Evolutionary conservation across 2,888 invertebrate genomes (phyloP).

Genomic region (Drosophila anomelani): DNA sequence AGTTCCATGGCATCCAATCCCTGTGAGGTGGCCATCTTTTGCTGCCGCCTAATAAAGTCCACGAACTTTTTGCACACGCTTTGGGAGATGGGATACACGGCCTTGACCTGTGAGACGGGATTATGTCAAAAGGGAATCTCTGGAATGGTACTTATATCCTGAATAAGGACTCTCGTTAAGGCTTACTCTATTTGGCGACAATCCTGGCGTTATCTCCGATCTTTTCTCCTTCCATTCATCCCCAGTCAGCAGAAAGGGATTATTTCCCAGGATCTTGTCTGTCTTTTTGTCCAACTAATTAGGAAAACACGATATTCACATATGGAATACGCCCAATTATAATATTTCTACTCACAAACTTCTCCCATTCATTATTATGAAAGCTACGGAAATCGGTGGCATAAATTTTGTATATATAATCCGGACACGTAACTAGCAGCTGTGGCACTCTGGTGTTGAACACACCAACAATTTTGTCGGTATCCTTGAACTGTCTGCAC

Average conservation of each 20-base stretch:
- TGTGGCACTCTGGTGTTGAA: conserved; percentile 81
- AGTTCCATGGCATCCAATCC: conserved; percentile 84
- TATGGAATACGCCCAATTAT: not conserved
- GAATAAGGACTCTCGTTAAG: not conserved
- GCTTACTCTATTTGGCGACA: conserved; percentile 85
- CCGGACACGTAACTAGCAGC: conserved; percentile 82
- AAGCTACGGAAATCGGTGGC: conserved; percentile 84
- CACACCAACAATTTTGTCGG: conserved; percentile 83
- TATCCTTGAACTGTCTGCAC: conserved; percentile 51
- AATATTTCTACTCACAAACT: conserved; percentile 62
- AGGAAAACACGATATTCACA: not conserved
- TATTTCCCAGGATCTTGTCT: conserved; percentile 85
- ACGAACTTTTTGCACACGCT: conserved; percentile 84
- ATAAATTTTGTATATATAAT: conserved; percentile 81
- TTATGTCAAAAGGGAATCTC: not conserved
- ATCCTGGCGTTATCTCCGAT: conserved; percentile 85
- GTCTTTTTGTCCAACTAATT: conserved; percentile 77
- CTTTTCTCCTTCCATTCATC: conserved; percentile 85
- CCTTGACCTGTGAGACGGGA: conserved; percentile 75
- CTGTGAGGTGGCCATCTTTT: conserved; percentile 64
- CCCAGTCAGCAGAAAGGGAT: conserved; percentile 85
- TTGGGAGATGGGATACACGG: conserved; percentile 85
- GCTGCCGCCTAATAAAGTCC: conserved; percentile 82
- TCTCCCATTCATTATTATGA: conserved; percentile 78
- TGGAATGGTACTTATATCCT: not conserved